phyloP scores from a whole-genome alignment of 2,888 invertebrate genomes.

The Pristionchus mayeri region DNA sequence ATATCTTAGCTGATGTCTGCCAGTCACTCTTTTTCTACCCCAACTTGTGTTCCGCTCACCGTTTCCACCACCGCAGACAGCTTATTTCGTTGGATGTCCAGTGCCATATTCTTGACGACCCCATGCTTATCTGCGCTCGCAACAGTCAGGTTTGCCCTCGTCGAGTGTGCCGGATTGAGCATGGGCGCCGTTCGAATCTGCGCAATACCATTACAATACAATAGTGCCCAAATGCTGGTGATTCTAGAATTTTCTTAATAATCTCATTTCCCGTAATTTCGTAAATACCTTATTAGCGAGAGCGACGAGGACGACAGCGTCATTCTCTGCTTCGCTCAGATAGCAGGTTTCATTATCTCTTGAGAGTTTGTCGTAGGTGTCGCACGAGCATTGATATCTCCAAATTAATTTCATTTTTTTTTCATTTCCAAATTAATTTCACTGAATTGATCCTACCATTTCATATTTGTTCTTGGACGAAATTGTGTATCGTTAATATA shows the following conservation, averaged over 20 bases:
- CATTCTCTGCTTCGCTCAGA: constrained; percentile 51
- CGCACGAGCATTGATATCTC: constrained; percentile 61
- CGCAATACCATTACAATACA: not conserved
- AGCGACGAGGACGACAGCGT: constrained; percentile 10
- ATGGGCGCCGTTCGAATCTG: constrained; percentile 47
- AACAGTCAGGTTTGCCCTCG: constrained; percentile 7
- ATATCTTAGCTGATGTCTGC: too few species aligned
- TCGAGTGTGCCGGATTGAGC: constrained; percentile 30
- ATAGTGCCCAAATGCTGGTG: too few species aligned
- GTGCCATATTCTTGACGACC: constrained; percentile 38
- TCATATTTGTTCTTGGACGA: not conserved
- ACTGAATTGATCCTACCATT: too few species aligned
- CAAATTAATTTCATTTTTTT: not conserved
- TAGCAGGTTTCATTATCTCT: constrained; percentile 59
- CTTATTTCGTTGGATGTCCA: not conserved
- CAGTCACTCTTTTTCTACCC: not conserved
- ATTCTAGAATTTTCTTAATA: not conserved
- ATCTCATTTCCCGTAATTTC: not conserved
- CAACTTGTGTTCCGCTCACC: not conserved
- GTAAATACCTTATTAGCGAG: constrained; percentile 45
- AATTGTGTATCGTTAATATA: not conserved
- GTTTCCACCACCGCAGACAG: constrained; percentile 41
- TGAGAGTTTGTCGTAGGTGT: constrained; percentile 58
- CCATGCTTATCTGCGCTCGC: constrained; percentile 33
- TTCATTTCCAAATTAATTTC: not conserved